phyloP scores from a whole-genome alignment of 2,113 vertebrate genomes.

The Erythrocebus patas region DNA sequence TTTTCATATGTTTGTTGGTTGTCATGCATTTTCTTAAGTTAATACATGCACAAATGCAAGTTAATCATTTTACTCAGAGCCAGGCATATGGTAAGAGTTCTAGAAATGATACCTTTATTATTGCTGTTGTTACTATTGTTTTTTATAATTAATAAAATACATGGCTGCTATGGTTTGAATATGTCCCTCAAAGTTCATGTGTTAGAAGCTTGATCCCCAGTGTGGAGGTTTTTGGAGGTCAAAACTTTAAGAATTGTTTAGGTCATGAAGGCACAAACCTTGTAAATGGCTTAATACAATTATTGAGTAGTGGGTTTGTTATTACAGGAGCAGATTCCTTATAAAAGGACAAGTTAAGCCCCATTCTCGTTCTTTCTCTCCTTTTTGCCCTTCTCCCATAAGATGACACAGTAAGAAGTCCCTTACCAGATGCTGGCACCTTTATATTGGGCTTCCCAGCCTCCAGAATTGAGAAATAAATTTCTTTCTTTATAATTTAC shows the following conservation, averaged over 20 bases:
- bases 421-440: too few relatives aligned
- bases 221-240: neutral
- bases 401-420: neutral
- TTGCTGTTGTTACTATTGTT: neutral
- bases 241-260: neutral
- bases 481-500: too few relatives aligned
- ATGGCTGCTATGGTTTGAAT: neutral
- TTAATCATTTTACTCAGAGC: neutral
- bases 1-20: too few relatives aligned
- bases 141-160: neutral
- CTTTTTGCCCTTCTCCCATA: neutral
- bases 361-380: neutral
- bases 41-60: neutral
- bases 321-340: neutral
- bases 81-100: neutral
- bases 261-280: neutral
- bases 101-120: neutral
- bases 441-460: too few relatives aligned
- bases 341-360: neutral
- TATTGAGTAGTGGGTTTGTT: neutral
- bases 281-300: neutral
- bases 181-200: neutral
- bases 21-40: neutral
- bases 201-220: neutral
- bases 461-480: too few relatives aligned